phyloP scores from a whole-genome alignment of 2,888 invertebrate genomes.

The Seira musarum region DNA sequence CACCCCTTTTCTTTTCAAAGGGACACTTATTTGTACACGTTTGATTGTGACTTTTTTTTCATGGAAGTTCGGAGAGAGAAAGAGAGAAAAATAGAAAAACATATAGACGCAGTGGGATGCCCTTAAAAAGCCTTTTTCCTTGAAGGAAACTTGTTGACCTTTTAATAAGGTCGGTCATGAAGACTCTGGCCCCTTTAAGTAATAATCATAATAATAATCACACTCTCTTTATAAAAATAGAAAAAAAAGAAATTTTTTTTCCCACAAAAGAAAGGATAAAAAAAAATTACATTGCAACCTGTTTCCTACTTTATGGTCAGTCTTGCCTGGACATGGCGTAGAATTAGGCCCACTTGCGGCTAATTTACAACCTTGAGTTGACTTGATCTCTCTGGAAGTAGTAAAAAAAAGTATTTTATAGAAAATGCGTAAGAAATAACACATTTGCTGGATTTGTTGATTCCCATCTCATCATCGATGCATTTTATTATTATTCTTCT shows the following conservation, averaged over 20 bases:
- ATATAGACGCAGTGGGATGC: constrained; percentile 59
- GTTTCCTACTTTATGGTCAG: background rate
- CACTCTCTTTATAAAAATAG: constrained; percentile 35
- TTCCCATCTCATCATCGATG: constrained; percentile 41
- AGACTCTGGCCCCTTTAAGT: constrained; percentile 23
- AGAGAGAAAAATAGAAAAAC: constrained; percentile 55
- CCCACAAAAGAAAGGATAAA: background rate
- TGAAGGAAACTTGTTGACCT: constrained; percentile 68
- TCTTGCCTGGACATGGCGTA: constrained; percentile 22
- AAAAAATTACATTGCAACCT: background rate
- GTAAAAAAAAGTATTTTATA: constrained; percentile 37
- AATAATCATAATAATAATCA: constrained; percentile 57
- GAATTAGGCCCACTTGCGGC: constrained; percentile 57
- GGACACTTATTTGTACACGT: too few relatives aligned
- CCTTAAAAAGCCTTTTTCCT: constrained; percentile 44
- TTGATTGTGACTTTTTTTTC: too few relatives aligned
- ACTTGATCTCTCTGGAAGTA: constrained; percentile 17
- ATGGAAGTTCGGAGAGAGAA: too few relatives aligned
- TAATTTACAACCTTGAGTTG: constrained; percentile 52
- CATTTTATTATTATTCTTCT: constrained; percentile 33
- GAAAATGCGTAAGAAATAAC: constrained; percentile 50
- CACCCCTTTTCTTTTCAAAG: constrained; percentile 27
- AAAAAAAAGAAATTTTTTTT: constrained; percentile 26
- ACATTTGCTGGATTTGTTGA: constrained; percentile 39
- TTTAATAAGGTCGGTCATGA: constrained; percentile 70